Base-by-base conservation (phyloP, 2,888 invertebrate genomes). In the Phyllotreta cruciferae region DNA sequence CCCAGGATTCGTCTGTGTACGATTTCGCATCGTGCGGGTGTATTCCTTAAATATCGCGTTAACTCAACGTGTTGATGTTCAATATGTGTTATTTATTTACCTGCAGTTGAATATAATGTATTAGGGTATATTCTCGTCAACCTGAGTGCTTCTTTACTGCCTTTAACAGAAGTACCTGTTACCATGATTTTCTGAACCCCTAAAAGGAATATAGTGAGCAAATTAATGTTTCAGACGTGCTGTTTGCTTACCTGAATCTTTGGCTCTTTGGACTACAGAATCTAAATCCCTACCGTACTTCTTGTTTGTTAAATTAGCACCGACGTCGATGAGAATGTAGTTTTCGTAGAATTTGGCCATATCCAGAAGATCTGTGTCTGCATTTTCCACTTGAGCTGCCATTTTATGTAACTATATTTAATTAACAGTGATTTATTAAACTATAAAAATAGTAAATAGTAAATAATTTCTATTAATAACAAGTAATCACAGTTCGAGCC, bases 181-280 rank as follows among this genome's bases (percentile, higher is more conserved):
- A 96, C 95, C 90, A 96, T 93, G 66, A 96, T 92, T 82, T 96
- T 96, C 80, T 93, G 93, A 77, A 96, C 94, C 75, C 96, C 93
- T 93, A 76, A 47, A 47, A 47, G 9, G 34, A 7, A 38, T 50
- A 10, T 24, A 24, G 24, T 11, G 14, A 44, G 14, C 35, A 45
- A 42, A 57, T 56, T 60, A 34, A 56, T 36, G n/a, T 8, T 35
- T 4, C 47, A 44, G 8, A 13, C 35, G 45, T 5, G 35, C 44
- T 14, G 38, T 11, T 36, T 41, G 24, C 38, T 76, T 83, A 92
- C 93, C 95, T 82, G 95, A 89, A 85, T 95, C 94, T 85, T 93
- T 93, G 71, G 95, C 94, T 83, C 96, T 87, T 83, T 94, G 91
- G 68, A 96, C 86, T 6, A 96, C 95, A 64, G 92, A 90, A 83